A percentile compares a stretch with the other conserved stretches of the same genome.
Evolutionary conservation across 1,140 invertebrate species (phyloP).

Genomic region (Orius insidiosus): DNA sequence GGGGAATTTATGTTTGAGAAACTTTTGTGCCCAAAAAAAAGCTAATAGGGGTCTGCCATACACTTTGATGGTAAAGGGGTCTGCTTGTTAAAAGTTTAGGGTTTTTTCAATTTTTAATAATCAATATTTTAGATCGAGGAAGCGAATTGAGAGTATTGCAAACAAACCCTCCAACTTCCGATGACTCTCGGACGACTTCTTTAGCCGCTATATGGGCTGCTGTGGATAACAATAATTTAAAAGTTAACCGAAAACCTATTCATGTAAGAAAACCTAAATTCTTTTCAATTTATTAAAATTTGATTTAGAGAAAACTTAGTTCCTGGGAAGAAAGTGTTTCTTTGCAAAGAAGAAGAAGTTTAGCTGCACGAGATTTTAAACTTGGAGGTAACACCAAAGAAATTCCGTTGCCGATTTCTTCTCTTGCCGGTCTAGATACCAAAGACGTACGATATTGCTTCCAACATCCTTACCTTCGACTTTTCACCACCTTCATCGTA

Average conservation of each 20-base stretch:
- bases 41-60: too few relatives aligned
- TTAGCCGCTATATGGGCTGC: constrained; percentile 3
- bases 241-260: constrained; percentile 2
- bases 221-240: constrained; percentile 6
- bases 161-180: neutral
- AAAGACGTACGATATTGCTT: constrained; percentile 35
- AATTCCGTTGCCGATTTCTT: constrained; percentile 18
- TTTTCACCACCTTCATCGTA: constrained; percentile 34
- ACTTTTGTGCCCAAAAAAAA: too few relatives aligned
- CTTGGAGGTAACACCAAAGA: constrained; percentile 8
- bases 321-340: constrained; percentile 20
- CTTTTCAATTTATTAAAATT: neutral
- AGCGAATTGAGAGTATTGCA: neutral
- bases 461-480: constrained; percentile 35
- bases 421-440: constrained; percentile 24
- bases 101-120: too few relatives aligned
- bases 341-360: constrained; percentile 17
- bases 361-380: constrained; percentile 15
- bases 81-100: too few relatives aligned
- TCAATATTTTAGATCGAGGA: neutral
- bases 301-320: constrained; percentile 17
- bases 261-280: constrained; percentile 1
- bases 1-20: too few relatives aligned
- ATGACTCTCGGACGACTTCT: neutral
- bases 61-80: too few relatives aligned